Evolutionary conservation across 2,797 vertebrate species (phyloP), one percentile per base, ranked within the genome.

Genomic region (Enoplosus armatus): DNA sequence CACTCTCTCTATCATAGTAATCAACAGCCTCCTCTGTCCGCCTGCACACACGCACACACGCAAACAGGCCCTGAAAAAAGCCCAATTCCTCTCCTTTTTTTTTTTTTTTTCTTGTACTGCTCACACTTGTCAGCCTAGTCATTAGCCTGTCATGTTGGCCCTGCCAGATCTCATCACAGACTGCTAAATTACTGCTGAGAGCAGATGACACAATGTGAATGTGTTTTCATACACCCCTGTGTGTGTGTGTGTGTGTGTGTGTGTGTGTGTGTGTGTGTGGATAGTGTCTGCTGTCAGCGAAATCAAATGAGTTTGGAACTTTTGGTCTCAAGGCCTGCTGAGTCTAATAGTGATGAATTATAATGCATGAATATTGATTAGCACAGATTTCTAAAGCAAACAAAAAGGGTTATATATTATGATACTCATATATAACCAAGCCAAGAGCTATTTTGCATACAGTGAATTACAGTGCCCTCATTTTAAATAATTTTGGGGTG

Each of bases 1-100:
- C 77, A 74, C 85, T 73, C 79, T 62, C 83, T 87, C 72, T 85
- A 86, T 92, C 78, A 87, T 81, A 88, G 87, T 93, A 91, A 94
- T 94, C 93, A 92, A 90, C 83, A 80, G 62, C 69, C 59, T 88
- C 56, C 35, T 72, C 76, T 87, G 75, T 77, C 60, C 29, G 14
- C 48, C 70, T 84, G 50, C 50, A 67, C 31, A 27, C 26, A 70
- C 58, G 58, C 37, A 77, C 31, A 55, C 39, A 60, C 10, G 24
- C 47, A 65, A 4, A 70, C 27, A 77, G 2, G 58, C n/a, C 1
- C 12, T 18, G 39, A 58, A 80, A 58, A 68, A 41, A 56, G 58
- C 27, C 18, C 4, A 29, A 70, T 62, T 73, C 33, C 22, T 37
- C 15, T 56, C 24, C 41, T 8, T 39, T 31, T 35, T 72, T 20